Conservation (phyloP, 2,888 invertebrate species). For the Odontothrips loti region DNA sequence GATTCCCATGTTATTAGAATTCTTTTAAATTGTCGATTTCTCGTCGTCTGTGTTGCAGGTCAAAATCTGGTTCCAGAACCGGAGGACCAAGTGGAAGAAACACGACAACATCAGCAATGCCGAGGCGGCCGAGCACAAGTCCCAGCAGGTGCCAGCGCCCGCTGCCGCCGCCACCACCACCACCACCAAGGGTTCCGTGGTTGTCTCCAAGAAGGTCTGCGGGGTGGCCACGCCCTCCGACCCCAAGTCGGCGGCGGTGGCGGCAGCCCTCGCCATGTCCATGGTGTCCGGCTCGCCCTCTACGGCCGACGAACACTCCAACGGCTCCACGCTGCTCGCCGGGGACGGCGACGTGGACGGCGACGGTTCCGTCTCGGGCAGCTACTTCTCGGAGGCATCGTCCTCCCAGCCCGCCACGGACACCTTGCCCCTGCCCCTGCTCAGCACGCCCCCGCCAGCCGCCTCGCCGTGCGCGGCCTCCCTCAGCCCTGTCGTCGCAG, state of each 20-base stretch:
- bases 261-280: not conserved
- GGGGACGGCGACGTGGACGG: not conserved
- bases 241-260: not conserved
- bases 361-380: not conserved
- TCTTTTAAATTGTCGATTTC: too few species aligned
- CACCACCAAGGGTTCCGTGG: not conserved
- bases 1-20: too few species aligned
- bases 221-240: not conserved
- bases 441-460: not conserved
- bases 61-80: slow-evolving; percentile 88
- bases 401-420: not conserved
- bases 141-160: slow-evolving; percentile 28
- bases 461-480: slow-evolving; percentile 14
- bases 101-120: slow-evolving; percentile 88
- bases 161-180: slow-evolving; percentile 32
- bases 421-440: not conserved
- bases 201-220: not conserved
- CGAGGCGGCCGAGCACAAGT: slow-evolving; percentile 80
- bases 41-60: slow-evolving; percentile 57
- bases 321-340: slow-evolving; percentile 4
- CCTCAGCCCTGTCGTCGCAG: not conserved
- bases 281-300: not conserved
- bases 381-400: not conserved
- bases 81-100: slow-evolving; percentile 82
- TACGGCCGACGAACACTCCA: slow-evolving; percentile 4